Evolutionary conservation across 2,797 vertebrate species (phyloP).

Genomic region (Halcyon badia): DNA sequence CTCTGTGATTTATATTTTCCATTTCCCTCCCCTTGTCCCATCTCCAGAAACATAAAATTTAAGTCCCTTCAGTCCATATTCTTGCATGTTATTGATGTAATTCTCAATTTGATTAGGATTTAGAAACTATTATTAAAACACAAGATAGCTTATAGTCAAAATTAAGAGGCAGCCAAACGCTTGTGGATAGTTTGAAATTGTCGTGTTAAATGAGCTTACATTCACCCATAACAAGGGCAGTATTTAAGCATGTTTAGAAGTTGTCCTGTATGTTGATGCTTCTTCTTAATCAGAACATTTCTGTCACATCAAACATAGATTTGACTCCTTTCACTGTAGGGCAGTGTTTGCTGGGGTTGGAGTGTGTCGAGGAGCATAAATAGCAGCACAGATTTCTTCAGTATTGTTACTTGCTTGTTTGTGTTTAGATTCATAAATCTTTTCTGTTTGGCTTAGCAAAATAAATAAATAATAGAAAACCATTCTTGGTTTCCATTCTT

Average conservation of each 20-base stretch:
- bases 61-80: not conserved
- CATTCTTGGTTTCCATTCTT: not conserved
- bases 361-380: not conserved
- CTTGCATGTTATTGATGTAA: not conserved
- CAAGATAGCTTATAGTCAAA: not conserved
- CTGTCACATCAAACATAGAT: not conserved
- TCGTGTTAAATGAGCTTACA: not conserved
- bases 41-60: not conserved
- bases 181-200: not conserved
- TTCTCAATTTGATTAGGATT: not conserved
- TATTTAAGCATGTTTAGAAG: not conserved
- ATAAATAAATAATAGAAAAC: not conserved
- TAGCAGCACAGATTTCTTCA: not conserved
- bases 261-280: not conserved
- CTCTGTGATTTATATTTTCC: not conserved
- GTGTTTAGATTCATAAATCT: not conserved
- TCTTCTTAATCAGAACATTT: not conserved
- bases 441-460: not conserved
- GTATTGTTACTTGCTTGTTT: not conserved
- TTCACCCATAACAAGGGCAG: not conserved
- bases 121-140: not conserved
- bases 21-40: fast-evolving
- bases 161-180: not conserved
- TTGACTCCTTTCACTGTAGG: not conserved
- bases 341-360: not conserved